Percentiles rank a stretch among this genome's conserved stretches.
Evolutionary conservation across 2,888 invertebrate genomes (phyloP).

Genomic region (Heliothis peltigera): DNA sequence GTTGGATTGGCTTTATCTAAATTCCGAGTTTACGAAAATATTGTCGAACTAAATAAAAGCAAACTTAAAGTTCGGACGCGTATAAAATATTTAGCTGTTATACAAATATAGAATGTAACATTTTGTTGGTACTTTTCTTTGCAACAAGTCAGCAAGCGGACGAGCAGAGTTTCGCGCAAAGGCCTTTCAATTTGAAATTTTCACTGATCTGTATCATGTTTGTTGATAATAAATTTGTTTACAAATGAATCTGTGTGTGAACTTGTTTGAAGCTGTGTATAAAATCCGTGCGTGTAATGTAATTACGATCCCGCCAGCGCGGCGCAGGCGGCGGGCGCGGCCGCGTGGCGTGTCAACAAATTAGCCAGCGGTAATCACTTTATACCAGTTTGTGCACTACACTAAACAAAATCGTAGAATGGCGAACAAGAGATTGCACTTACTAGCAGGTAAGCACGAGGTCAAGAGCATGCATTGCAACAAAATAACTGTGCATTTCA

Average conservation of each 20-base stretch:
- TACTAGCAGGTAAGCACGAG: too few species aligned
- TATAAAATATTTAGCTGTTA: too few species aligned
- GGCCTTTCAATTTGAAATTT: neutral
- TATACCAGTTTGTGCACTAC: neutral
- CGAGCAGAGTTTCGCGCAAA: neutral
- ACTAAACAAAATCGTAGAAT: neutral
- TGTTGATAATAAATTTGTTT: constrained; percentile 5
- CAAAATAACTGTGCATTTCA: constrained; percentile 1
- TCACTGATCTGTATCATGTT: neutral
- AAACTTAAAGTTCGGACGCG: too few species aligned
- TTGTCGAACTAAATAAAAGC: too few species aligned
- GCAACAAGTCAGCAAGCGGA: neutral
- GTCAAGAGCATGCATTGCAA: constrained; percentile 3
- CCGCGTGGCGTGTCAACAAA: constrained; percentile 28
- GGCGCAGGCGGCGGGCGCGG: neutral
- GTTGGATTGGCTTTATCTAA: too few species aligned
- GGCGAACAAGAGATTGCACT: too few species aligned
- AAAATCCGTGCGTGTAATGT: constrained; percentile 19
- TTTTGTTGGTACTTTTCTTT: neutral
- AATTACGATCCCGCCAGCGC: constrained; percentile 26
- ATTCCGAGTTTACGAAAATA: too few species aligned
- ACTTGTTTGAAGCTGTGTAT: constrained; percentile 23
- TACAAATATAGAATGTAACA: neutral
- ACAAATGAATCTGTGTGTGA: neutral
- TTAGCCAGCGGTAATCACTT: constrained; percentile 12